Base-by-base conservation (phyloP, 2,113 vertebrate genomes). In the Hippopotamus amphibius region DNA sequence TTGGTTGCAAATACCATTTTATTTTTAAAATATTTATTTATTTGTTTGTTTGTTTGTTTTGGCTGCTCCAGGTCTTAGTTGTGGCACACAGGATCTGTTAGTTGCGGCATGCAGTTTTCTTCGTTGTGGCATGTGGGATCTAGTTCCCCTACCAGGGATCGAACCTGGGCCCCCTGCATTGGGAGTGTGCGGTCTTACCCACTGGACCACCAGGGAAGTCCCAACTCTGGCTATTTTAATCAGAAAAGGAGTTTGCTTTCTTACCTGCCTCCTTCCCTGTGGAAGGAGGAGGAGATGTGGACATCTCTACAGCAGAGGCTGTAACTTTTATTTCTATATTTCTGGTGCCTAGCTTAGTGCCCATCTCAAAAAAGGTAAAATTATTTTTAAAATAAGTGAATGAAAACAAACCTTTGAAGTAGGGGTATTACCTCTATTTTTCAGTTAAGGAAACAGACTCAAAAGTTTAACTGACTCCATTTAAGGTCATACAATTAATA, bases 331-430 rank as follows among this genome's bases (percentile, higher is more conserved):
- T 33, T n/a, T 89, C 48, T 68, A 1, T 33, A 50, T 90, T 68
- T 88, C 37, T 84, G 17, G 12, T 90, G 22, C 22, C 24, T 30
- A 9, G 9, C 30, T 43, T 83, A 87, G 48, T 55, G 50, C 5
- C 24, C 41, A 68, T 65, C 33, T 92, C 22, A 90, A 90, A 96
- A 48, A 61, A 53, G 59, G 15, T 55, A n/a, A 50, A 86, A 96
- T 57, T 79, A 76, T 69, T 92, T 82, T 12, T 43, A 68, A 88
- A 88, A 37, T 55, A 94, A 92, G 17, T 77, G 12, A 81, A 63
- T 30, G 22, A 81, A 88, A 90, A 61, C 12, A 71, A 28, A 55
- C 13, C 5, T 69, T 80, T 74, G 30, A 80, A 26, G 46, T 26
- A 28, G 13, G 22, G 22, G 10, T 72, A 41, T 63, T 74, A 24